Base-by-base conservation (phyloP, 1,140 invertebrate genomes). In the Bradysia coprophila region DNA sequence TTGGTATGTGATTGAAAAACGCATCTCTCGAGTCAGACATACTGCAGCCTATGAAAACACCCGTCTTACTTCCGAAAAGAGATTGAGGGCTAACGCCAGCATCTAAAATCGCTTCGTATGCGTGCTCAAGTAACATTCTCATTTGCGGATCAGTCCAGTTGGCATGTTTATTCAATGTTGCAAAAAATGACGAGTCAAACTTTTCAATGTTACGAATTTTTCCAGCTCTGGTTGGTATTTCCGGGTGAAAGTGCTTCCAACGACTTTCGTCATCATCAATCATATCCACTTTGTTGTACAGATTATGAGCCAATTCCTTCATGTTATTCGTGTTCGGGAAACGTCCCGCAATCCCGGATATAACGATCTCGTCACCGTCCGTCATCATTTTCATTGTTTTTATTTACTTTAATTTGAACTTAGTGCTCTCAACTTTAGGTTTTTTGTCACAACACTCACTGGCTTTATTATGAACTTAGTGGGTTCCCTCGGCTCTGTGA, bases 121-220 rank as follows among this genome's bases (percentile, higher is more conserved):
- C 66, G 38, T 80, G 76, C 61, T 95, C 90, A 20, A 94, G 56
- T 13, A 93, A 58, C 43, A 90, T 72, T 44, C 89, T 68, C 48
- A 81, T 73, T 75, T 90, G 86, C 1, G 88, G 88, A 51, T 94
- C 90, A 81, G 91, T 84, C 9, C 70, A 71, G 45, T 89, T 72
- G 0, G 85, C 85, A 56, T 91, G 84, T 46, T 84, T 81, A 49
- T 72, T 76, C 49, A 84, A 79, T 1, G 89, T 75, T 0, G 72
- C 81, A 58, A 90, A 90, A 59, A 84, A 89, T 0, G 74, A 63
- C 0, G 81, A 73, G 57, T 91, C 86, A 46, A 89, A 92, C 58
- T 86, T 87, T 20, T 65, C 65, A 2, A 92, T 59, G 54, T 83
- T 71, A 9, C 5, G 5, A 36, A n/a, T 16, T 49, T 77, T 77